These are phyloP conservation scores for Cyanocitta stelleri DNA, from an alignment of 2,113 vertebrate species.

Conservation along the genomic window DNA sequence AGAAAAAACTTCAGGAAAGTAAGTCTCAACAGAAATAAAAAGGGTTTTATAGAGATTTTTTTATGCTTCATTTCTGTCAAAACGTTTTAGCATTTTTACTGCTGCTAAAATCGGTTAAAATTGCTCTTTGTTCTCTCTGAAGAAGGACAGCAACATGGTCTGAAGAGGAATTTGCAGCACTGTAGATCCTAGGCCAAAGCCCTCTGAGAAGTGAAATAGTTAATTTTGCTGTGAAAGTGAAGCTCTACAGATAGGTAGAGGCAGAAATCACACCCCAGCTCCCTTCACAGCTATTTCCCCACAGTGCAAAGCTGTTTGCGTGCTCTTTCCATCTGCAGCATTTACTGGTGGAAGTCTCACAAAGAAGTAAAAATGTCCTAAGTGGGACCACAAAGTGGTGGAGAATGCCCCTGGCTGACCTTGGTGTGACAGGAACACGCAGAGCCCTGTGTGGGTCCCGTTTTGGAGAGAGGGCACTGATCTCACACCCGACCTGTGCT, in stretches of 20 bases:
- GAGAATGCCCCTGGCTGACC: not conserved
- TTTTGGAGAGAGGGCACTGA: not conserved
- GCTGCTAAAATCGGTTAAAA: not conserved
- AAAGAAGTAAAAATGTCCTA: not conserved
- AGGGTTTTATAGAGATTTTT: not conserved
- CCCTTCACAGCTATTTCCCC: not conserved
- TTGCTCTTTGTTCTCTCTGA: not conserved
- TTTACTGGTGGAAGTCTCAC: not conserved
- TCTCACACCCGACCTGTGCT: fast-evolving
- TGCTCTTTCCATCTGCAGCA: not conserved
- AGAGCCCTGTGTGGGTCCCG: fast-evolving
- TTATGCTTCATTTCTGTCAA: not conserved
- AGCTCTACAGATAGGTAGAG: not conserved
- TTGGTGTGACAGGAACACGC: not conserved
- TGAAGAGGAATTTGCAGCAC: not conserved
- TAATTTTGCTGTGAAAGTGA: not conserved
- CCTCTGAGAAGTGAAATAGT: not conserved
- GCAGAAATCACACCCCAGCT: not conserved
- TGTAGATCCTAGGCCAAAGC: not conserved
- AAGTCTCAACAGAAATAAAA: not conserved
- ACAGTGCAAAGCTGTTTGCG: not conserved
- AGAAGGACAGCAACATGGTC: not conserved
- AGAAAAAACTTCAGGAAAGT: not conserved
- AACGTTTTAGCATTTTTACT: not conserved
- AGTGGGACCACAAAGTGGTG: not conserved